Base-by-base conservation (phyloP, 2,888 invertebrate genomes). In the Cephonodes hylas region DNA sequence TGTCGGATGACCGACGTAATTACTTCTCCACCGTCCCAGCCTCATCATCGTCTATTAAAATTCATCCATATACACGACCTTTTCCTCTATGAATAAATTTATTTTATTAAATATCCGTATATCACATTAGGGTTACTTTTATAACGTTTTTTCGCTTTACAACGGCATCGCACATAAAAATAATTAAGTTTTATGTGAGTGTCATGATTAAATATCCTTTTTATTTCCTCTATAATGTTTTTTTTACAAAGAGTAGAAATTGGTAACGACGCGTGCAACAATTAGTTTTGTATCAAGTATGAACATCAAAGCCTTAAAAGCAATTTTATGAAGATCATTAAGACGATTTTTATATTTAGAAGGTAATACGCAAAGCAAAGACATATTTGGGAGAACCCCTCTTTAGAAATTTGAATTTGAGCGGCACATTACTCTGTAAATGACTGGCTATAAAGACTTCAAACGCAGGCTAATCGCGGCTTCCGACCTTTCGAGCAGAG, bases 381-480 rank as follows among this genome's bases (percentile, higher is more conserved):
- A 81, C 80, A 84, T 71, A 74, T 87, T 85, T 79, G 72, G 74
- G 76, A 73, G 75, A 78, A 78, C 72, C 76, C 77, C 79, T 85
- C 85, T 87, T 80, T 87, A 83, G 83, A 86, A 86, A 87, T 88
- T 89, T 86, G 86, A 87, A 89, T 89, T 88, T 86, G 77, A 84
- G 84, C 83, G 83, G 84, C 81, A 83, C 85, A 88, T 91, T 91
- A 89, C 84, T 83, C 80, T 79, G 83, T 81, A 84, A 89, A 90
- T 87, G 87, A 84, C 85, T 84, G 84, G 84, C 86, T 79, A 88
- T 90, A 91, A 90, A 89, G 89, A 89, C 88, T 85, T 90, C 89
- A 89, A 90, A 88, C 88, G 89, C 85, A 83, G 83, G 84, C 89
- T 91, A 91, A 91, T 91, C 89, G 88, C 79, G 84, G 84, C 88